These are phyloP conservation scores for Chlorodrepanis virens DNA, from an alignment of 2,113 vertebrate species.

Conservation along the genomic window DNA sequence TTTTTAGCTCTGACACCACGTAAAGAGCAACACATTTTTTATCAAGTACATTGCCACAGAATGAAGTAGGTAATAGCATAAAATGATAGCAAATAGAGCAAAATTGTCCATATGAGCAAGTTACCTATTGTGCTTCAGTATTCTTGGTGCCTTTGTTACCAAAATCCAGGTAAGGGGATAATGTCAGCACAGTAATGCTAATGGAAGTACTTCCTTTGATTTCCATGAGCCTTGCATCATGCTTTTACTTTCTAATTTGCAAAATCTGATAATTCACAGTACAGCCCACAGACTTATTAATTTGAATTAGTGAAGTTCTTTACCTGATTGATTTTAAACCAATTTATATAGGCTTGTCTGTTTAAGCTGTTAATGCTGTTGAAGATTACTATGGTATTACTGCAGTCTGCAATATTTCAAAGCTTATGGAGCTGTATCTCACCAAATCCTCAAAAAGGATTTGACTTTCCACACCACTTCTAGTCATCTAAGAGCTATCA, in stretches of 20 bases:
- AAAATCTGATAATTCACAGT: neutral
- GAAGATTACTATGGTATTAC: slow-evolving; percentile 45
- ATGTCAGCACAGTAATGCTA: neutral
- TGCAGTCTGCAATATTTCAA: slow-evolving; percentile 32
- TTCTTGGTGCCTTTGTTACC: neutral
- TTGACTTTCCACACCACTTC: slow-evolving; percentile 14
- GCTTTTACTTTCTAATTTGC: slow-evolving; percentile 29
- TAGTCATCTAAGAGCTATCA: neutral
- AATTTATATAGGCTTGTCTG: slow-evolving; percentile 31
- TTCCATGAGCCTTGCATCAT: neutral
- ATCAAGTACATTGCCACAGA: neutral
- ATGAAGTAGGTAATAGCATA: neutral
- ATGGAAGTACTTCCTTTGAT: neutral
- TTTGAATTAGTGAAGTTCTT: slow-evolving; percentile 35
- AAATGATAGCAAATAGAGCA: neutral
- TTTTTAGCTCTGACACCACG: neutral
- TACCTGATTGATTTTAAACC: slow-evolving; percentile 34
- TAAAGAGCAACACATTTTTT: neutral
- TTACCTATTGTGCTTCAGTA: neutral
- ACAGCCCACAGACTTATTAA: neutral
- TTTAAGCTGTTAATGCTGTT: slow-evolving; percentile 51
- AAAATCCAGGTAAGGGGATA: neutral
- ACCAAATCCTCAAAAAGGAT: slow-evolving; percentile 39
- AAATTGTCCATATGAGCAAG: neutral
- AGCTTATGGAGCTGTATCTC: slow-evolving; percentile 19